phyloP scores from a whole-genome alignment of 2,888 invertebrate species.

The Drosophila heteroneura region DNA sequence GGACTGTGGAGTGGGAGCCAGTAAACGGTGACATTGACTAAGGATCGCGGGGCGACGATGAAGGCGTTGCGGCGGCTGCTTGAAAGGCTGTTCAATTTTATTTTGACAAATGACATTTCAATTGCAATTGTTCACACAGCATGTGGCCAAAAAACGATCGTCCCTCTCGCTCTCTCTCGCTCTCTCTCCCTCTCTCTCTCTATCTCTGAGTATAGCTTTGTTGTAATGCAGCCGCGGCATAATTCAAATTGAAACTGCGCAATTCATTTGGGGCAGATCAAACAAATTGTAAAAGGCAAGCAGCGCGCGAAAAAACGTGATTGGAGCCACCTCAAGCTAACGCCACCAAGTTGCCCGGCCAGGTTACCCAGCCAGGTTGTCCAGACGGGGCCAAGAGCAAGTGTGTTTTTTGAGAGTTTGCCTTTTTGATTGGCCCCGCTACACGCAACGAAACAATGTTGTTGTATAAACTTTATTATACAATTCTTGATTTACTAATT shows the following conservation, averaged over 20 bases:
- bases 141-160: slow-evolving; percentile 44
- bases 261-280: slow-evolving; percentile 78
- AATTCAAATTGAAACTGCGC: slow-evolving; percentile 78
- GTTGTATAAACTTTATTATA: neutral
- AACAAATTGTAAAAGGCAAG: slow-evolving; percentile 79
- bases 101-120: slow-evolving; percentile 85
- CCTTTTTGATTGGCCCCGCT: slow-evolving; percentile 3
- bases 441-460: neutral
- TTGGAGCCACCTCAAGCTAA: slow-evolving; percentile 75
- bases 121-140: slow-evolving; percentile 72
- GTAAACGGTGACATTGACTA: slow-evolving; percentile 13
- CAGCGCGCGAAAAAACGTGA: slow-evolving; percentile 75
- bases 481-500: neutral
- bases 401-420: slow-evolving; percentile 12
- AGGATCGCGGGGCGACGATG: slow-evolving; percentile 21
- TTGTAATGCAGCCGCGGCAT: slow-evolving; percentile 48
- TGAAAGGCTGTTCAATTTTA: slow-evolving; percentile 77
- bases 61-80: slow-evolving; percentile 50
- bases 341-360: slow-evolving; percentile 45
- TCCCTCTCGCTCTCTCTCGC: neutral
- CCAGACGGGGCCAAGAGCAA: slow-evolving; percentile 7
- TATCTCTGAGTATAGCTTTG: neutral
- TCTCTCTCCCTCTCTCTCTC: neutral
- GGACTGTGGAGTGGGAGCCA: neutral
- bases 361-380: neutral